These are phyloP conservation scores for Labrus mixtus DNA, from an alignment of 2,113 vertebrate species.

Conservation along the genomic window DNA sequence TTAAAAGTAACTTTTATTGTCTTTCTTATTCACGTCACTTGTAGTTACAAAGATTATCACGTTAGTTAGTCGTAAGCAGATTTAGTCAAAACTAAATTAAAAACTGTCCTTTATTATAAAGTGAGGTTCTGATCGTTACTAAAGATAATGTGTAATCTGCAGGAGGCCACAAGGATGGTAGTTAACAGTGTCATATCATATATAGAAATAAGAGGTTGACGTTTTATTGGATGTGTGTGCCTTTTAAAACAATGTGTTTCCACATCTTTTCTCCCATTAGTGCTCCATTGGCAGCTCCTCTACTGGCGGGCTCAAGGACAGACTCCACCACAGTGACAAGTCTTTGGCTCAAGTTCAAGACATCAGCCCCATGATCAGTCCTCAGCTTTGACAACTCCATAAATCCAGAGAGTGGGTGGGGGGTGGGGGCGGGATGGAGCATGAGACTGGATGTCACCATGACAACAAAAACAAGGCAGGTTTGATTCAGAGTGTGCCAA, in stretches of 20 bases:
- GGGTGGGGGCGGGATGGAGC: too few species aligned
- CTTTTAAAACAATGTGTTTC: not conserved
- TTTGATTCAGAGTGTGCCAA: not conserved
- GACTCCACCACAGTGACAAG: not conserved
- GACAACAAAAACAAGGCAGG: not conserved
- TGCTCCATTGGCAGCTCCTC: not conserved
- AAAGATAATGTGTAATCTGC: not conserved
- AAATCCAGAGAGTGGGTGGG: constrained; percentile 29
- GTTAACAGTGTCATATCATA: too few species aligned
- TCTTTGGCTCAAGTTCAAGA: constrained; percentile 37
- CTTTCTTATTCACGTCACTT: too few species aligned
- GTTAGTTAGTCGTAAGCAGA: not conserved
- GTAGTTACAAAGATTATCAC: too few species aligned
- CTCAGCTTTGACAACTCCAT: constrained; percentile 17
- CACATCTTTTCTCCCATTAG: not conserved
- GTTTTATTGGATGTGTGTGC: not conserved
- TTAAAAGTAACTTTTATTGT: too few species aligned
- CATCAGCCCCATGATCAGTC: not conserved
- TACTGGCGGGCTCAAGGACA: constrained; percentile 16
- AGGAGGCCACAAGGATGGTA: too few species aligned
- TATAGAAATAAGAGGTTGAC: not conserved
- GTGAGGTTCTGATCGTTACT: not conserved
- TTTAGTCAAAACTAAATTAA: not conserved
- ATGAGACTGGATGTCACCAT: not conserved
- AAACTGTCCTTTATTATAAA: too few species aligned